Conservation (phyloP, 1,140 invertebrate genomes). For the Zaprionus kolodkinae region DNA sequence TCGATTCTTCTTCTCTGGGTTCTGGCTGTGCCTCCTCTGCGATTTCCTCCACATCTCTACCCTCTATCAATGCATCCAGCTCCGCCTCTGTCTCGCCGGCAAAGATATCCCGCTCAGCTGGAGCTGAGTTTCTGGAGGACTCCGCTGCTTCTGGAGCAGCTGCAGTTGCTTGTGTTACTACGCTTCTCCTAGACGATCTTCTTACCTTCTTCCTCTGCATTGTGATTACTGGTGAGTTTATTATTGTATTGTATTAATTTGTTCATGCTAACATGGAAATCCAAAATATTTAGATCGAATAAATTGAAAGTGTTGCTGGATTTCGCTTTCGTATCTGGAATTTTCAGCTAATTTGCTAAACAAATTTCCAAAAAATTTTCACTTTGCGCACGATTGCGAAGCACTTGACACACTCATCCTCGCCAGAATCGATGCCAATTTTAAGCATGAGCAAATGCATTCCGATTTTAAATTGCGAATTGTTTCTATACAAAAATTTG, state of each 20-base stretch:
- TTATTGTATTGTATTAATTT: neutral
- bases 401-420: neutral
- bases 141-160: neutral
- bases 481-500: neutral
- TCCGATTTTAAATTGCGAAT: constrained; percentile 44
- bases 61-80: neutral
- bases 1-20: neutral
- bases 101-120: neutral
- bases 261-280: neutral
- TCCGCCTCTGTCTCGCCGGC: neutral
- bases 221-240: neutral
- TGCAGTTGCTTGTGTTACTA: neutral
- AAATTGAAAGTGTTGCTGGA: neutral
- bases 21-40: neutral
- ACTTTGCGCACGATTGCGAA: neutral
- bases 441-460: constrained; percentile 73
- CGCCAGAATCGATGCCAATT: constrained; percentile 49
- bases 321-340: neutral
- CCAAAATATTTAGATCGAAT: neutral
- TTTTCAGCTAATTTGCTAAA: neutral
- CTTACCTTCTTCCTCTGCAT: neutral
- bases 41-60: neutral
- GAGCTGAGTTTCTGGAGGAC: no score
- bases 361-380: neutral
- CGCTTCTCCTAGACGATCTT: neutral